Conservation (phyloP, 1,140 invertebrate genomes). For the Reticulitermes speratus region DNA sequence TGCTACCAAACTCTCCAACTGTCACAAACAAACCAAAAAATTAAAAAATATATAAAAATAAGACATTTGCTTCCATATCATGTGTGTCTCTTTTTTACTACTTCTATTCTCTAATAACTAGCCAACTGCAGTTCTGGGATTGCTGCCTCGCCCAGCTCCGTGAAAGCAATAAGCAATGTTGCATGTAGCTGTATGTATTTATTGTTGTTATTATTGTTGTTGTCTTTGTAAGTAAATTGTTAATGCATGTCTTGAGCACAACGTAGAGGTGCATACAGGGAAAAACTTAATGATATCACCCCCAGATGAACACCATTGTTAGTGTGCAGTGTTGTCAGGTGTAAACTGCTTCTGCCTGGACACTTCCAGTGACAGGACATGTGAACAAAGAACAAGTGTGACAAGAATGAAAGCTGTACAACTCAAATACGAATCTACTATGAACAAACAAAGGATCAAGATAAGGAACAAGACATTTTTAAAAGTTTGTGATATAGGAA, state of each 20-base stretch:
- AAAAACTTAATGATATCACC: slow-evolving; percentile 24
- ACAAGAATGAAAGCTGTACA: not conserved
- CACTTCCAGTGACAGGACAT: not conserved
- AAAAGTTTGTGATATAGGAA: not conserved
- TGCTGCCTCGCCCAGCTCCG: slow-evolving; percentile 31
- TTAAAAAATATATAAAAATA: slow-evolving; percentile 27
- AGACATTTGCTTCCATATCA: slow-evolving; percentile 34
- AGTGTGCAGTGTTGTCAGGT: slow-evolving; percentile 17
- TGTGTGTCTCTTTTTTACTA: slow-evolving; percentile 29
- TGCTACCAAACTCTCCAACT: slow-evolving; percentile 26
- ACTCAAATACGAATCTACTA: not conserved
- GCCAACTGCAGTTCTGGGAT: slow-evolving; percentile 26
- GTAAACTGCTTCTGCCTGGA: slow-evolving; percentile 18
- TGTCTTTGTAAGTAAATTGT: slow-evolving; percentile 30
- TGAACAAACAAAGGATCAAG: not conserved
- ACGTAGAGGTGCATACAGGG: slow-evolving; percentile 21
- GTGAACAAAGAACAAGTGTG: not conserved
- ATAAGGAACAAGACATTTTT: not conserved
- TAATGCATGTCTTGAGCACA: slow-evolving; percentile 26
- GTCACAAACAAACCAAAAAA: slow-evolving; percentile 27
- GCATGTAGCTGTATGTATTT: slow-evolving; percentile 31
- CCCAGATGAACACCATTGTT: slow-evolving; percentile 17
- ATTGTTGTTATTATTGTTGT: slow-evolving; percentile 27
- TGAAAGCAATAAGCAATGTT: slow-evolving; percentile 32
- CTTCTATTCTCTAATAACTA: slow-evolving; percentile 23